Evolutionary conservation across 2,113 vertebrate genomes (phyloP), one percentile per base, ranked within the genome.

Genomic region (Cyprinodon tularosa): DNA sequence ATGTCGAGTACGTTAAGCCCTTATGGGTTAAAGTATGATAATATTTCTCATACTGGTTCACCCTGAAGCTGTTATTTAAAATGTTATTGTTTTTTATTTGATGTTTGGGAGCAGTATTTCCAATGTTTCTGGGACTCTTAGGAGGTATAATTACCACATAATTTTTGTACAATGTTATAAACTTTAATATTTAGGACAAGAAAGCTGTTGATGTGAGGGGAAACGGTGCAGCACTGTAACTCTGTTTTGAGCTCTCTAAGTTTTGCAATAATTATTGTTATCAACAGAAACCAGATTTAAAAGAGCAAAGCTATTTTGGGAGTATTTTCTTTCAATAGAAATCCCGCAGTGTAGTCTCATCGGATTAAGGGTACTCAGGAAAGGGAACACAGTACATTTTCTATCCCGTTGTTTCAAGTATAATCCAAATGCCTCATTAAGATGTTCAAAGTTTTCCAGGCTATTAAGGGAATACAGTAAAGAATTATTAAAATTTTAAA

Each of bases 131-230:
- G n/a, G 44, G 62, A 42, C 53, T 78, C 74, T 45, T 42, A 69
- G 72, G 68, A 75, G 71, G 76, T 40, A 20, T 29, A 63, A 61
- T 71, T 40, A 74, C 62, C 47, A 53, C 57, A 47, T 80, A 4
- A 29, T 42, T 62, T 14, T 50, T 45, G 71, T 60, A 22, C 39
- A 77, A 74, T 80, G 69, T 22, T 0, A 37, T 29, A 61, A 29
- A 47, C 47, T 80, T 66, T 29, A 66, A n/a, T 39, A 44, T 75
- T 84, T 81, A 61, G 62, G 37, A 79, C 60, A 68, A 60, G 45
- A 59, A 82, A 83, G 71, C 15, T 0, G 4, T 73, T 39, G 63
- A 72, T 62, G 5, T 36, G 45, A 29, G 2, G 37, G 12, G 66
- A 61, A 80, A 86, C 78, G 77, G 59, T 14, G 4, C 40, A 40